These are phyloP conservation scores for Drosophila repleta DNA, from an alignment of 1,140 invertebrate species.

Conservation along the genomic window DNA sequence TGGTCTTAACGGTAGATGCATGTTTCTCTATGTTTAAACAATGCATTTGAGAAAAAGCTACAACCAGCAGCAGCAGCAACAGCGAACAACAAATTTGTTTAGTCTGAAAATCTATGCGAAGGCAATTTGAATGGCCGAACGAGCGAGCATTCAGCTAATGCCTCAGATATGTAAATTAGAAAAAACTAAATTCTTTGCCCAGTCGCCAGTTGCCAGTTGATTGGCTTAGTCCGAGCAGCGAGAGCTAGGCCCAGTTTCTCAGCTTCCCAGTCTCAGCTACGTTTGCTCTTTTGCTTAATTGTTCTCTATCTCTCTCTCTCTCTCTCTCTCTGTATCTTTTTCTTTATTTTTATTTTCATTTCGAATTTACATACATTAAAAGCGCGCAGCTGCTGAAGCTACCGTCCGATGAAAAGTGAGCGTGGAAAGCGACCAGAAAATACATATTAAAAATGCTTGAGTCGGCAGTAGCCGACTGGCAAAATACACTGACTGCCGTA, in stretches of 20 bases:
- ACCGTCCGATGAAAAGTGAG: slow-evolving; percentile 67
- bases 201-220: slow-evolving; percentile 54
- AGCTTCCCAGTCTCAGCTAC: slow-evolving; percentile 19
- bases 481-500: background rate
- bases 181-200: slow-evolving; percentile 50
- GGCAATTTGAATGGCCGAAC: slow-evolving; percentile 63
- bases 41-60: slow-evolving; percentile 40
- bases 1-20: slow-evolving; percentile 65
- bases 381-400: slow-evolving; percentile 36
- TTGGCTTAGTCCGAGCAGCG: slow-evolving; percentile 44
- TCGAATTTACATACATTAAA: slow-evolving; percentile 71
- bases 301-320: slow-evolving; percentile 33
- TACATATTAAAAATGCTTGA: background rate
- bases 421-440: slow-evolving; percentile 56
- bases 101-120: slow-evolving; percentile 77
- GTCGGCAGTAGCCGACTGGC: no score
- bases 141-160: slow-evolving; percentile 68
- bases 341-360: slow-evolving; percentile 9
- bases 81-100: slow-evolving; percentile 56
- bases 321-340: background rate
- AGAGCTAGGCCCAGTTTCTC: background rate
- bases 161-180: slow-evolving; percentile 75
- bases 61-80: slow-evolving; percentile 15
- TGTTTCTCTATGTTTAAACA: slow-evolving; percentile 57
- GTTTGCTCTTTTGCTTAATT: slow-evolving; percentile 57